Percentiles rank a stretch among this genome's conserved stretches.
Conservation (phyloP, 2,113 vertebrate genomes). For the Gracilinanus agilis region DNA sequence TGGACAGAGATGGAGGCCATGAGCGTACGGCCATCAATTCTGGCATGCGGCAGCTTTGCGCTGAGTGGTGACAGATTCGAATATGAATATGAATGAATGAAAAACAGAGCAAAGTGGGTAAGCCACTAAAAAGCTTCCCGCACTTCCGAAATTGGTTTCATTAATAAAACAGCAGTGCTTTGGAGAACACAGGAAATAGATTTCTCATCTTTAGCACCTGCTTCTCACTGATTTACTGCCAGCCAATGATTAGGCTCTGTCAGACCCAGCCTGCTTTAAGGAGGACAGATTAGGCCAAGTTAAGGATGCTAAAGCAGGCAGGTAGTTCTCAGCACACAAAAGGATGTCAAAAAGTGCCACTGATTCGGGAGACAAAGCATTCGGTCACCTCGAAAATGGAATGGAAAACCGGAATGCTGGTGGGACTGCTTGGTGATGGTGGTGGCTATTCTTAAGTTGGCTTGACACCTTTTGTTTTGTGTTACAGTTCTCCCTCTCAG, state of each 20-base stretch:
- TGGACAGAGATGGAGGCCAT: background rate
- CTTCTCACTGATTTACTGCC: background rate
- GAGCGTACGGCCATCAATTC: background rate
- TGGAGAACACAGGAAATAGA: background rate
- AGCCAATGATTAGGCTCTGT: slow-evolving; percentile 44
- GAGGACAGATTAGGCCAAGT: slow-evolving; percentile 12
- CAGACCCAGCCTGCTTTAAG: background rate
- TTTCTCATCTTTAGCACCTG: slow-evolving; percentile 29
- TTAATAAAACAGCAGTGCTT: background rate
- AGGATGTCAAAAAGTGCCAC: background rate
- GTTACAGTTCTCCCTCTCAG: background rate
- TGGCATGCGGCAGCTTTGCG: background rate
- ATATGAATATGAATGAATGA: slow-evolving; percentile 16
- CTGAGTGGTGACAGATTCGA: slow-evolving; percentile 1
- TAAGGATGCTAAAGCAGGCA: slow-evolving; percentile 20
- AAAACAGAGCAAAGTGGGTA: slow-evolving; percentile 16
- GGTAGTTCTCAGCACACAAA: slow-evolving; percentile 38
- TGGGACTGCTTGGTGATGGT: background rate
- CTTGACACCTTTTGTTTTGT: background rate
- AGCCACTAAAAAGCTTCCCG: background rate
- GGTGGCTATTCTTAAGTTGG: background rate
- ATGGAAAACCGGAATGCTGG: slow-evolving; percentile 12
- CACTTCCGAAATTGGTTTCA: slow-evolving; percentile 24
- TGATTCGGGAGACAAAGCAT: slow-evolving; percentile 34
- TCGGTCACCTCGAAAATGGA: slow-evolving; percentile 27